These are phyloP conservation scores for Toxonevra muliebris DNA, from an alignment of 2,888 invertebrate genomes.

Conservation along the genomic window DNA sequence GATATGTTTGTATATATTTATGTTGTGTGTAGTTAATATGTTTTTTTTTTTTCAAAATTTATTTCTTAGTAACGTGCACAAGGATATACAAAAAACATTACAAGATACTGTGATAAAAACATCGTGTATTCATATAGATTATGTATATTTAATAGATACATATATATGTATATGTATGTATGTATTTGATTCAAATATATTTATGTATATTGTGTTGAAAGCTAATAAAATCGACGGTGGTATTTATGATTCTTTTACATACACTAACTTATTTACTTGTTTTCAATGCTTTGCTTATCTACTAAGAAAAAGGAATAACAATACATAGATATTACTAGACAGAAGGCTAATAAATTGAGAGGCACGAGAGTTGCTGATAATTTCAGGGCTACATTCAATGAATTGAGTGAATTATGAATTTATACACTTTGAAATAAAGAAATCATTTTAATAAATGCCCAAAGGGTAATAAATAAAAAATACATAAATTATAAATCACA, in stretches of 20 bases:
- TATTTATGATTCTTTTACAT: slow-evolving; percentile 36
- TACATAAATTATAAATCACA: too few species aligned
- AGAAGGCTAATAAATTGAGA: too few species aligned
- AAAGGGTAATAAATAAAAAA: neutral
- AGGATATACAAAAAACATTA: too few species aligned
- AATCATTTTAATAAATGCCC: neutral
- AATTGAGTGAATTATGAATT: too few species aligned
- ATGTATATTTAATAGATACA: neutral
- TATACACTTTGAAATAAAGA: too few species aligned
- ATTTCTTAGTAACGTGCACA: too few species aligned
- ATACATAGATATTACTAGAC: too few species aligned
- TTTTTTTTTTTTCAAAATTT: neutral
- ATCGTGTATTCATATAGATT: neutral
- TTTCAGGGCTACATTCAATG: too few species aligned
- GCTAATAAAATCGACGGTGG: slow-evolving; percentile 57
- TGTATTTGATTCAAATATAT: slow-evolving; percentile 12
- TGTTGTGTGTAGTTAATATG: neutral
- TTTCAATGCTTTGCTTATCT: neutral
- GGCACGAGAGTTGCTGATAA: too few species aligned
- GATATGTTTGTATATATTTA: slow-evolving; percentile 16
- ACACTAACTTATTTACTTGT: slow-evolving; percentile 39
- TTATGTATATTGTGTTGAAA: slow-evolving; percentile 43
- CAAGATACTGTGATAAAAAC: too few species aligned
- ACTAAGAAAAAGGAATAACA: too few species aligned
- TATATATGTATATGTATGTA: slow-evolving; percentile 10